Evolutionary conservation across 2,888 invertebrate genomes (phyloP), one percentile per base, ranked within the genome.

Genomic region (Heliconius aoede): DNA sequence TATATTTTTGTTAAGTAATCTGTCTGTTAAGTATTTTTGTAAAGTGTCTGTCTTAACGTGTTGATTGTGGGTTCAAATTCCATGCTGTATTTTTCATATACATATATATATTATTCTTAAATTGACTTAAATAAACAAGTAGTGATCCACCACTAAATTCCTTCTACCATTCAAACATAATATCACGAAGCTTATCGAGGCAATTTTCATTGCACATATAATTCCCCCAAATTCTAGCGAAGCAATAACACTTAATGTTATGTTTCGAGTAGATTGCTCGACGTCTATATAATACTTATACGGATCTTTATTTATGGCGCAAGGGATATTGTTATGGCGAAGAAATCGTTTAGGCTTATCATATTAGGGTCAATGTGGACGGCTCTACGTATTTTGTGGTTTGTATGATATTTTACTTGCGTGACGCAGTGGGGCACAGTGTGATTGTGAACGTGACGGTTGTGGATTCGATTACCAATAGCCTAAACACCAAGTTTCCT

Each of bases 261-360:
- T 86, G 87, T 87, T 81, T 83, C 80, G 74, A 83, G 86, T 89
- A 89, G 87, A 91, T 90, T 89, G 90, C 89, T 84, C 89, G 84
- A 79, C 85, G 85, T 86, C 90, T 83, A 89, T 90, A 84, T 86
- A 89, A 89, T 90, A 90, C 91, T 90, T 90, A 90, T 87, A 83
- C 84, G 81, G 82, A 80, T 78, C 81, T 83, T 83, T 85, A 88
- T 88, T 88, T 87, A 85, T 83, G 84, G 84, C 79, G 78, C 86
- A 85, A 88, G 83, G 89, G 87, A 90, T 90, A 88, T 87, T 85
- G 87, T 84, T 76, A 84, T 84, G 87, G 86, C 87, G 78, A 78
- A 78, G 78, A 79, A 81, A 81, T 81, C 80, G 80, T 75, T 74
- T 78, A 76, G 77, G 80, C 77, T 80, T 80, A 81, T 82, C 80